Evolutionary conservation across 2,888 invertebrate genomes (phyloP).

Genomic region (Acheta domesticus): DNA sequence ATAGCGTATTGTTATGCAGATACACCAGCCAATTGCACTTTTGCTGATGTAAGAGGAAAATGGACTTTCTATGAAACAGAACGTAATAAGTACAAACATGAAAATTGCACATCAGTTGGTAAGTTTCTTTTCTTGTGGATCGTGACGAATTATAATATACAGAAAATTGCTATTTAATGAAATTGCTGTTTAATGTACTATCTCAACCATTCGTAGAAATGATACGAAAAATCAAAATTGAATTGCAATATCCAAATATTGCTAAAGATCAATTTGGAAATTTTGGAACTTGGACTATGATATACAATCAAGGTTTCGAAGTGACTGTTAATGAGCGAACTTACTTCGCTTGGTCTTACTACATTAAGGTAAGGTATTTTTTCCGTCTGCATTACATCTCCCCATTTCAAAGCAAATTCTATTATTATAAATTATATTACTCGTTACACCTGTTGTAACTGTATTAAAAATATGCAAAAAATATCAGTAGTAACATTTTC

Average conservation of each 20-base stretch:
- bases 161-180: background rate
- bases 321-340: conserved; percentile 42
- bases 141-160: background rate
- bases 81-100: conserved; percentile 38
- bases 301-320: conserved; percentile 55
- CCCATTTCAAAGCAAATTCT: too few relatives aligned
- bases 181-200: background rate
- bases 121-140: conserved; percentile 12
- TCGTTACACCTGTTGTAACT: too few relatives aligned
- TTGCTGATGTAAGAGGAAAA: conserved; percentile 42
- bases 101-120: conserved; percentile 38
- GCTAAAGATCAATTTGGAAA: conserved; percentile 50
- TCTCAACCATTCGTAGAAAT: conserved; percentile 30
- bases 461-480: too few relatives aligned
- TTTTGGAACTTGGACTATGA: conserved; percentile 51
- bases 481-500: too few relatives aligned
- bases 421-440: too few relatives aligned
- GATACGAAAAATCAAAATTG: conserved; percentile 40
- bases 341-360: conserved; percentile 52
- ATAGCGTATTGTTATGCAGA: conserved; percentile 38
- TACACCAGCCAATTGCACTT: conserved; percentile 45
- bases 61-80: conserved; percentile 44
- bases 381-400: too few relatives aligned
- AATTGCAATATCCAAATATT: conserved; percentile 47
- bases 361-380: conserved; percentile 37